Evolutionary conservation across 2,113 vertebrate genomes (phyloP).

Genomic region (Sceloporus tristichus): DNA sequence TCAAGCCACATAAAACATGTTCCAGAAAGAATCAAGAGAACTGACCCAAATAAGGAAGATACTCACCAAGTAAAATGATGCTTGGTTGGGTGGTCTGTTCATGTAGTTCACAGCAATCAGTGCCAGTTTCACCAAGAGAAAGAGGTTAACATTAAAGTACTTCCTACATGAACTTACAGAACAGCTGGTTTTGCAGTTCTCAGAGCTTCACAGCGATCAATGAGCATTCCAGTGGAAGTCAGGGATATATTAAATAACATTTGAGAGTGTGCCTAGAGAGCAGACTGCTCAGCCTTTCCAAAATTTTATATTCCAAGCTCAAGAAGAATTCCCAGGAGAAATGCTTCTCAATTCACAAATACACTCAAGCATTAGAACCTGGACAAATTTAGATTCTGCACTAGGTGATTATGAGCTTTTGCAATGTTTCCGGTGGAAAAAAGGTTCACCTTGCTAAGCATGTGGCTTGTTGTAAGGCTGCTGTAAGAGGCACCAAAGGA

Average conservation of each 20-base stretch:
- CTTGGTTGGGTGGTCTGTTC: neutral
- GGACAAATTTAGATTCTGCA: neutral
- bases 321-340: neutral
- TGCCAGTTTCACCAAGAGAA: neutral
- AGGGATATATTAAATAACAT: neutral
- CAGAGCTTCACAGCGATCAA: neutral
- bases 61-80: conserved; percentile 30
- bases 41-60: neutral
- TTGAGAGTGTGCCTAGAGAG: neutral
- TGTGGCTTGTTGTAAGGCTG: neutral
- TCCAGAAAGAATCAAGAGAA: neutral
- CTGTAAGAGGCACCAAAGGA: neutral
- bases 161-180: neutral
- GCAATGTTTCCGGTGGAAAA: neutral
- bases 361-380: neutral
- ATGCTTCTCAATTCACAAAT: neutral
- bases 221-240: neutral
- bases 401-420: neutral
- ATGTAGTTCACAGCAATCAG: neutral
- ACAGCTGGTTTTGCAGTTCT: neutral
- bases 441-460: neutral
- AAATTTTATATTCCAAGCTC: neutral
- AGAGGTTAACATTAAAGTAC: neutral
- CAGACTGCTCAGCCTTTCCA: neutral
- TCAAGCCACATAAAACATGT: no score